These are phyloP conservation scores for Parnassius orleans DNA, from an alignment of 2,888 invertebrate species.

Conservation along the genomic window DNA sequence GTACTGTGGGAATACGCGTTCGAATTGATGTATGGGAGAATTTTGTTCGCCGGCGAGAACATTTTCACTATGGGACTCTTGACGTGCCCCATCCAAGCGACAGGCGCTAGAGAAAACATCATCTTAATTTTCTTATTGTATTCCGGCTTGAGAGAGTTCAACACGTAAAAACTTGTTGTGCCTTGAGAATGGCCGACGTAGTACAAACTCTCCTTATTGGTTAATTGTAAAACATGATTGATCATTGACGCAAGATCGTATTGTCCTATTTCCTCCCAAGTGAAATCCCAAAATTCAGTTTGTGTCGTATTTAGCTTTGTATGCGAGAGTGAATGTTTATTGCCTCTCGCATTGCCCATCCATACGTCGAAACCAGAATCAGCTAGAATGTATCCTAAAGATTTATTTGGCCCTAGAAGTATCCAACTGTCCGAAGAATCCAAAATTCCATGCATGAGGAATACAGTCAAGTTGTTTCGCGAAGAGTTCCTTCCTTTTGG, in stretches of 20 bases:
- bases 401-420: constrained; percentile 82
- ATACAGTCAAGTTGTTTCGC: constrained; percentile 64
- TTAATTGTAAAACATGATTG: constrained; percentile 78
- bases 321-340: constrained; percentile 84
- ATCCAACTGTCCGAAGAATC: constrained; percentile 88
- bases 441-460: constrained; percentile 90
- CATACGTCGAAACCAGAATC: constrained; percentile 87
- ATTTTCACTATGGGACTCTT: constrained; percentile 54
- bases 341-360: constrained; percentile 92
- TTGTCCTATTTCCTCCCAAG: constrained; percentile 87
- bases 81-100: constrained; percentile 75
- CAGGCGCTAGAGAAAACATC: constrained; percentile 81
- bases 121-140: constrained; percentile 79
- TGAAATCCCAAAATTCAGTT: constrained; percentile 65
- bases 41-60: constrained; percentile 45
- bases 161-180: constrained; percentile 79
- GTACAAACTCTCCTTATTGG: constrained; percentile 75
- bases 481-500: constrained; percentile 33
- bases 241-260: constrained; percentile 87
- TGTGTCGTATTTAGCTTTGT: constrained; percentile 38
- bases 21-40: constrained; percentile 43
- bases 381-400: constrained; percentile 82
- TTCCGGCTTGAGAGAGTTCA: constrained; percentile 75
- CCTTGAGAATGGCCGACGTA: constrained; percentile 88
- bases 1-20: constrained; percentile 44